Percentiles rank a stretch among this genome's conserved stretches.
phyloP scores from a whole-genome alignment of 2,113 vertebrate genomes.

The Myotis yumanensis region DNA sequence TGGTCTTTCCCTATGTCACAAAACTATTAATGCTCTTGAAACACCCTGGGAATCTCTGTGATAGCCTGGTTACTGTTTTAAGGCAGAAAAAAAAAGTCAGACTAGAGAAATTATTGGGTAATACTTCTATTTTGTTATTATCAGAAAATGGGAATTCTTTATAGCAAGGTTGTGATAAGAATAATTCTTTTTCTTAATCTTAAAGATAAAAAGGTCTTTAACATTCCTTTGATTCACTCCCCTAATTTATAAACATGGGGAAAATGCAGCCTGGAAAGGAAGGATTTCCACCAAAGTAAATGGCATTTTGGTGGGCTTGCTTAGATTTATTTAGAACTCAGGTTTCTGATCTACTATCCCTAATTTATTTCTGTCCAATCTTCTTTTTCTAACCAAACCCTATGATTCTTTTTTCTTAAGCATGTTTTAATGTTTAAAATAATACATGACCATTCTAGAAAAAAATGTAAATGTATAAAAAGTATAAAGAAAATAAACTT shows the following conservation, averaged over 20 bases:
- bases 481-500: conserved; percentile 53
- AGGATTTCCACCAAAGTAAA: conserved; percentile 44
- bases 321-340: conserved; percentile 54
- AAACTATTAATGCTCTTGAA: conserved; percentile 47
- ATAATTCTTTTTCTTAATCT: conserved; percentile 24
- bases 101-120: conserved; percentile 29
- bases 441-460: conserved; percentile 32
- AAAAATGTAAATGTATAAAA: conserved; percentile 25
- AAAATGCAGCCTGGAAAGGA: neutral
- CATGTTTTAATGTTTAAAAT: conserved; percentile 56
- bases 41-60: neutral
- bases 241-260: conserved; percentile 12
- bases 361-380: conserved; percentile 21
- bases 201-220: conserved; percentile 42
- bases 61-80: neutral
- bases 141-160: conserved; percentile 16
- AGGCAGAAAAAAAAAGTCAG: neutral
- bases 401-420: neutral
- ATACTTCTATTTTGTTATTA: conserved; percentile 46
- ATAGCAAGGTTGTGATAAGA: neutral
- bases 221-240: conserved; percentile 2
- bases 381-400: conserved; percentile 15
- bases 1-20: neutral
- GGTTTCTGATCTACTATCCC: neutral
- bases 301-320: neutral